Base-by-base conservation (phyloP, 2,888 invertebrate genomes). In the Papilio demoleus region DNA sequence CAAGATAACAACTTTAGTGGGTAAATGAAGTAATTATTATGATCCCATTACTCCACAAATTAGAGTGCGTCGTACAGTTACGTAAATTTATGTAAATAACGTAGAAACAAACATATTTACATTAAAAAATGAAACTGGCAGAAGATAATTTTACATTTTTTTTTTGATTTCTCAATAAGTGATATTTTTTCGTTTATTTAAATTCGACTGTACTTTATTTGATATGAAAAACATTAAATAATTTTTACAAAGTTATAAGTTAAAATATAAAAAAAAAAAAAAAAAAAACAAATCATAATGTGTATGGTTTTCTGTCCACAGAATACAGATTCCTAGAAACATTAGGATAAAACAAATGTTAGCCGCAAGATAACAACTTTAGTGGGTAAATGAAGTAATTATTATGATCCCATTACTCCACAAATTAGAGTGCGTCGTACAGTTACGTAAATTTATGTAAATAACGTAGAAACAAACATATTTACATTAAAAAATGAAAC, bases 371-470 rank as follows among this genome's bases (percentile, higher is more conserved):
- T 67, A 67, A 61, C 36, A 45, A 42, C 40, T 42, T 42, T 22
- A 22, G 4, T 22, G 11, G 42, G 9, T 38, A 40, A 31, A 17
- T 12, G n/a, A 47, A 24, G 36, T 47, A 53, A 47, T 17, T 27
- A 61, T 50, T 53, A 40, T 61, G 53, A 61, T 62, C 61, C 38
- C 53, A 67, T 67, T 61, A 40, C 42, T 12, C 17, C 3, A 3
- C 31, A 40, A 24, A 53, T 64, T 24, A 47, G 17, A 53, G 11
- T 36, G 3, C 11, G 40, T 40, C 40, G 40, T 56, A 40, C 31
- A 56, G 9, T n/a, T 31, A 27, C 2, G 31, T 17, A 56, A 31
- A 56, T 31, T 31, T 53, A 27, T 27, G 24, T 50, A 27, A 50
- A 50, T 50, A 27, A 50, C 19, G 11, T n/a, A 14, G 8, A n/a